Percentiles rank a stretch among this genome's conserved stretches.
These are phyloP conservation scores for Muscicapa striata DNA, from an alignment of 2,797 vertebrate species.

Conservation along the genomic window DNA sequence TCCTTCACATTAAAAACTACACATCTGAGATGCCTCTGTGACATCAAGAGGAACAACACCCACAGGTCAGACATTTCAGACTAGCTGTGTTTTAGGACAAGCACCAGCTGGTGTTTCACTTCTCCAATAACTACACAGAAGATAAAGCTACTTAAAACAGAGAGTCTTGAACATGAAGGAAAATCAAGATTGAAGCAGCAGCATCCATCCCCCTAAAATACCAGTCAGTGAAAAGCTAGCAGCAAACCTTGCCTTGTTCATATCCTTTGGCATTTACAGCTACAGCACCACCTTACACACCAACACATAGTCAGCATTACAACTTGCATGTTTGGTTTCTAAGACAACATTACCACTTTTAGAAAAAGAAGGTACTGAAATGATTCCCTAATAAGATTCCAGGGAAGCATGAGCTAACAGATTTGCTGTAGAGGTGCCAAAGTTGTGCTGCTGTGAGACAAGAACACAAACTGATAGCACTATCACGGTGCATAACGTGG, in stretches of 20 bases:
- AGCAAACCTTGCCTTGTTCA: neutral
- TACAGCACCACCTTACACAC: neutral
- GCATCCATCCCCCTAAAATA: neutral
- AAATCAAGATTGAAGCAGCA: neutral
- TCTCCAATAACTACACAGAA: neutral
- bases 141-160: neutral
- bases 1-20: neutral
- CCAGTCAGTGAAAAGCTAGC: neutral
- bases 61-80: neutral
- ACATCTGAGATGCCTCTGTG: neutral
- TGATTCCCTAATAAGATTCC: neutral
- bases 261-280: neutral
- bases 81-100: neutral
- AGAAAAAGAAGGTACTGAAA: neutral
- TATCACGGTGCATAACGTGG: fast-evolving
- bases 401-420: neutral
- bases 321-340: neutral
- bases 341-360: neutral
- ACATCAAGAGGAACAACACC: neutral
- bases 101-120: neutral
- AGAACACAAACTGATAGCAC: neutral
- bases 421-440: neutral
- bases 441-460: neutral
- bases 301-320: neutral
- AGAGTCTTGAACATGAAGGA: neutral